Evolutionary conservation across 2,888 invertebrate genomes (phyloP).

Genomic region (Thereva unica): DNA sequence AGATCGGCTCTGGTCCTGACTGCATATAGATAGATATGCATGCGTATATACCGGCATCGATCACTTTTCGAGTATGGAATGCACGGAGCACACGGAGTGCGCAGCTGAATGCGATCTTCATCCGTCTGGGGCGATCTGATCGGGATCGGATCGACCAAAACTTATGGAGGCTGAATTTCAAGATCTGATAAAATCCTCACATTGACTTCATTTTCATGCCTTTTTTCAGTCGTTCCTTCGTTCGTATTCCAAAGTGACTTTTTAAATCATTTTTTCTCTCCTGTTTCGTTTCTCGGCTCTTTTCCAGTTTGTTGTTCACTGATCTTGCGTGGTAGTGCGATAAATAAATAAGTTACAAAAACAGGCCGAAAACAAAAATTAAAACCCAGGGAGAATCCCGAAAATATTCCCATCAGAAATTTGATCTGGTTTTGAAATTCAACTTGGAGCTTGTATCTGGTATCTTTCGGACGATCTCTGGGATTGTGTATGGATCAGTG

Average conservation of each 20-base stretch:
- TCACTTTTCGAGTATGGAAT: conserved; percentile 16
- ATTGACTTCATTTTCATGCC: conserved; percentile 29
- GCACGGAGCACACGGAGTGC: conserved; percentile 20
- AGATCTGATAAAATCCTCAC: conserved; percentile 30
- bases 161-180: conserved; percentile 31
- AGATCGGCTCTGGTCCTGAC: conserved; percentile 5
- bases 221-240: conserved; percentile 13
- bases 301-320: conserved; percentile 1
- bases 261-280: conserved; percentile 8
- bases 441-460: conserved; percentile 31
- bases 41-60: conserved; percentile 21
- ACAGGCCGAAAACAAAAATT: conserved; percentile 20
- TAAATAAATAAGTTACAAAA: conserved; percentile 25
- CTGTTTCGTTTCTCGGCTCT: conserved; percentile 6
- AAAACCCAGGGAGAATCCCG: conserved; percentile 5
- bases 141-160: conserved; percentile 7
- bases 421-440: conserved; percentile 32
- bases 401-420: conserved; percentile 33
- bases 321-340: conserved; percentile 18
- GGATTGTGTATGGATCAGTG: conserved; percentile 23
- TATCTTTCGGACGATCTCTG: conserved; percentile 19
- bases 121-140: conserved; percentile 8
- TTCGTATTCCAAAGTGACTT: conserved; percentile 18
- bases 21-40: no score
- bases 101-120: conserved; percentile 30